Evolutionary conservation across 2,888 invertebrate genomes (phyloP).

Genomic region (Fissipunctia ypsillon): DNA sequence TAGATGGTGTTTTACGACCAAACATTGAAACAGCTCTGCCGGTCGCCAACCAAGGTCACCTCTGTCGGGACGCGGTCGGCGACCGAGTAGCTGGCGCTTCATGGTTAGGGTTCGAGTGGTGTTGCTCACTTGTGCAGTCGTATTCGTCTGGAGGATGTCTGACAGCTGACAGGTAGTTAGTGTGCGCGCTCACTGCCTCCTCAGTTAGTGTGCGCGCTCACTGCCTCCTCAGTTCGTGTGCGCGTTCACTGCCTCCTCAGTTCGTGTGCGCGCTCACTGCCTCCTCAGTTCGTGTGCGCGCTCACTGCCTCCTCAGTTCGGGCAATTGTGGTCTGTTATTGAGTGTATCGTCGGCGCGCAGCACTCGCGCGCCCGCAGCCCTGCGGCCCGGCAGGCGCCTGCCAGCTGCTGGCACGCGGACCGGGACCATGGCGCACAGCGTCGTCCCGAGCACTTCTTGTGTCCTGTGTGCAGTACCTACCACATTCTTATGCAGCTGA

Average conservation of each 20-base stretch:
- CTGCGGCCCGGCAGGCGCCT: no score
- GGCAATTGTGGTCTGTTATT: not conserved
- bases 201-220: no score
- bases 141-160: not conserved
- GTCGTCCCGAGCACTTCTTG: not conserved
- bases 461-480: not conserved
- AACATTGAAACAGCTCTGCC: no score
- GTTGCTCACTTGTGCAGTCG: not conserved
- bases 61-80: no score
- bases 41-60: no score
- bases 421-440: not conserved
- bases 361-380: not conserved
- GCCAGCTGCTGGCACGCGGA: not conserved
- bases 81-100: no score
- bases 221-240: no score
- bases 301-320: not conserved
- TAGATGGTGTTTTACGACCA: no score
- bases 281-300: not conserved
- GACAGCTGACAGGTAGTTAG: not conserved
- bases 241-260: no score
- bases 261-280: no score
- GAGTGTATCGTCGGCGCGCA: not conserved
- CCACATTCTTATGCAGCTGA: not conserved
- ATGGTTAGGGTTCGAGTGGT: not conserved
- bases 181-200: no score